Evolutionary conservation across 1,140 invertebrate species (phyloP).

Genomic region (Microplitis mediator): DNA sequence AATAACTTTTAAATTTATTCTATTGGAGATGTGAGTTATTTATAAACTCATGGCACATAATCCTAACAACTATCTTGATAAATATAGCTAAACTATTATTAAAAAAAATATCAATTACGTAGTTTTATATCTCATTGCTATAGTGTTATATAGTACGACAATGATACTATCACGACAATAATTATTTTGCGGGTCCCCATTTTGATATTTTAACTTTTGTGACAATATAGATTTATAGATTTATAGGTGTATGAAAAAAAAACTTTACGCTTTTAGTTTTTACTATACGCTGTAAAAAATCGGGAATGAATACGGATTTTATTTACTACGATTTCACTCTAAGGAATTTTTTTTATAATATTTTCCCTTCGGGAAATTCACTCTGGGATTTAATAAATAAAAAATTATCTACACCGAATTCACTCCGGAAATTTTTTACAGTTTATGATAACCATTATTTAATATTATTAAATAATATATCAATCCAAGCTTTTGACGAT

Average conservation of each 20-base stretch:
- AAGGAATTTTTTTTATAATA: too few relatives aligned
- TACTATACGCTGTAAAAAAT: too few relatives aligned
- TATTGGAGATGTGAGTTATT: neutral
- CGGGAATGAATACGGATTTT: too few relatives aligned
- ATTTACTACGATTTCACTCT: too few relatives aligned
- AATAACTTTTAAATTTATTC: neutral
- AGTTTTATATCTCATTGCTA: slow-evolving; percentile 17
- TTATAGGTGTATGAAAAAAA: neutral
- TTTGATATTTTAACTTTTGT: neutral
- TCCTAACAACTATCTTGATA: neutral
- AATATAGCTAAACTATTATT: slow-evolving; percentile 24
- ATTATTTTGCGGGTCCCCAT: neutral
- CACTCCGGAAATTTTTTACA: too few relatives aligned
- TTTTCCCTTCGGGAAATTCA: too few relatives aligned
- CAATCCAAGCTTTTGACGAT: too few relatives aligned
- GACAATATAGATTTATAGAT: too few relatives aligned
- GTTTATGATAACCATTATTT: too few relatives aligned
- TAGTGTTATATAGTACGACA: neutral
- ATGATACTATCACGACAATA: slow-evolving; percentile 17
- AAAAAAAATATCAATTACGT: slow-evolving; percentile 34
- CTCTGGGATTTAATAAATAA: too few relatives aligned
- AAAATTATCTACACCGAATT: too few relatives aligned
- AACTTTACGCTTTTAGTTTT: neutral
- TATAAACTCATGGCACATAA: neutral
- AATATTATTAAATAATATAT: too few relatives aligned